Evolutionary conservation across 2,888 invertebrate species (phyloP).

Genomic region (Phrixothrix hirtus): DNA sequence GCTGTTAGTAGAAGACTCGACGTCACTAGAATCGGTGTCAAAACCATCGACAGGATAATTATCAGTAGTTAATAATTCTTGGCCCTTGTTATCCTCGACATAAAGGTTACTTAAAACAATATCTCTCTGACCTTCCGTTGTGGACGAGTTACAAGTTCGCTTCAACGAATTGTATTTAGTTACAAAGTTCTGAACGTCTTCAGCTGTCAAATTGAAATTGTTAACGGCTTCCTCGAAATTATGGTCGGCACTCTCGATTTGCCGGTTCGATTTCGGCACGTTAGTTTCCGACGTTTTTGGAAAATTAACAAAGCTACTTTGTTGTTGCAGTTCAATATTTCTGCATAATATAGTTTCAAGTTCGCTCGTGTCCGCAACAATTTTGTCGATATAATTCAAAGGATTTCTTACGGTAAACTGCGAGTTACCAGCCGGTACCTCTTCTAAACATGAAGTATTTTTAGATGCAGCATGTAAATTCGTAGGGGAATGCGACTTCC

Average conservation of each 20-base stretch:
- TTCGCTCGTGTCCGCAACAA: constrained; percentile 19
- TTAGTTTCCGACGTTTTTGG: constrained; percentile 1
- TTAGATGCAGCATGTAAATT: constrained; percentile 36
- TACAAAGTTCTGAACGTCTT: constrained; percentile 51
- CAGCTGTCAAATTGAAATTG: constrained; percentile 52
- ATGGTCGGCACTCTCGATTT: constrained; percentile 33
- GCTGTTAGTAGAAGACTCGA: constrained; percentile 35
- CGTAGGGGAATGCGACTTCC: constrained; percentile 32
- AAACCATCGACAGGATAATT: constrained; percentile 34
- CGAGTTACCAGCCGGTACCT: constrained; percentile 52
- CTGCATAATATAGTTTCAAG: constrained; percentile 1
- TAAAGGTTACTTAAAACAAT: constrained; percentile 25
- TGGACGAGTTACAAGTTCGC: constrained; percentile 40
- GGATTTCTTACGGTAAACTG: constrained; percentile 52
- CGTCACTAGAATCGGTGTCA: constrained; percentile 33
- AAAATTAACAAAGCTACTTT: not conserved
- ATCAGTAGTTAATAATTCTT: constrained; percentile 25
- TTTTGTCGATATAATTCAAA: constrained; percentile 33
- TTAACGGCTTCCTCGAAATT: constrained; percentile 51
- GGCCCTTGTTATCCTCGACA: constrained; percentile 51
- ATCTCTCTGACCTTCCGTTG: constrained; percentile 42
- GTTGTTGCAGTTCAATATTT: too few species aligned
- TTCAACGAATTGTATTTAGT: constrained; percentile 30
- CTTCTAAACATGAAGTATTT: constrained; percentile 40
- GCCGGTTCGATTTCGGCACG: constrained; percentile 6